These are phyloP conservation scores for Oxystoma pomonae DNA, from an alignment of 2,888 invertebrate species.

Conservation along the genomic window DNA sequence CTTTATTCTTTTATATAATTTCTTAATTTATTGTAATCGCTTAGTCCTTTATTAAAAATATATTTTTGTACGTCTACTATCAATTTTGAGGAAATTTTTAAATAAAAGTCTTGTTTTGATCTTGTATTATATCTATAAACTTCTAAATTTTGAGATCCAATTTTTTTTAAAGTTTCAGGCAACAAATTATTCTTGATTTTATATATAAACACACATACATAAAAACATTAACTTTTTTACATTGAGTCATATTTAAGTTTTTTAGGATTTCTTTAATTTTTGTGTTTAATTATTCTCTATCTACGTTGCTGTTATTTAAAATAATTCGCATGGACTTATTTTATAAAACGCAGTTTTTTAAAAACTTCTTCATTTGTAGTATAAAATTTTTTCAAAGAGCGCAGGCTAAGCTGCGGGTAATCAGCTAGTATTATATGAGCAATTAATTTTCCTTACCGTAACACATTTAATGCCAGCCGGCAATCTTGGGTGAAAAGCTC, in stretches of 20 bases:
- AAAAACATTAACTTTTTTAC: not conserved
- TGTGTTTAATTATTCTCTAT: not conserved
- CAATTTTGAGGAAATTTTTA: not conserved
- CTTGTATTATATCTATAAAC: not conserved
- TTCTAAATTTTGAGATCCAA: not conserved
- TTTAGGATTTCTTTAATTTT: too few relatives aligned
- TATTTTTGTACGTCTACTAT: not conserved
- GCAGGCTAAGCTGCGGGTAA: too few relatives aligned
- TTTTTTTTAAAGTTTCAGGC: not conserved
- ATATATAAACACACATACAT: not conserved
- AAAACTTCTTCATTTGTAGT: not conserved
- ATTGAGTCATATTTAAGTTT: not conserved
- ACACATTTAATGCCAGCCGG: constrained; percentile 64
- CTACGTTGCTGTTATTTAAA: not conserved
- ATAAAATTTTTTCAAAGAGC: too few relatives aligned
- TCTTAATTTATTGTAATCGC: not conserved
- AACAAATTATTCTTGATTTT: not conserved
- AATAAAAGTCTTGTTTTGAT: not conserved
- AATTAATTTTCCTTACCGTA: too few relatives aligned
- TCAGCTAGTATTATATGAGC: too few relatives aligned
- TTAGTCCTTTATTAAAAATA: not conserved
- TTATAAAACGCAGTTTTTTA: not conserved
- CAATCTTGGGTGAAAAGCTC: constrained; percentile 62
- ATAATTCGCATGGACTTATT: not conserved
- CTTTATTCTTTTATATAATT: not conserved